A percentile compares a stretch with the other conserved stretches of the same genome.
Conservation (phyloP, 2,797 vertebrate genomes). For the Sibirionetta formosa region DNA sequence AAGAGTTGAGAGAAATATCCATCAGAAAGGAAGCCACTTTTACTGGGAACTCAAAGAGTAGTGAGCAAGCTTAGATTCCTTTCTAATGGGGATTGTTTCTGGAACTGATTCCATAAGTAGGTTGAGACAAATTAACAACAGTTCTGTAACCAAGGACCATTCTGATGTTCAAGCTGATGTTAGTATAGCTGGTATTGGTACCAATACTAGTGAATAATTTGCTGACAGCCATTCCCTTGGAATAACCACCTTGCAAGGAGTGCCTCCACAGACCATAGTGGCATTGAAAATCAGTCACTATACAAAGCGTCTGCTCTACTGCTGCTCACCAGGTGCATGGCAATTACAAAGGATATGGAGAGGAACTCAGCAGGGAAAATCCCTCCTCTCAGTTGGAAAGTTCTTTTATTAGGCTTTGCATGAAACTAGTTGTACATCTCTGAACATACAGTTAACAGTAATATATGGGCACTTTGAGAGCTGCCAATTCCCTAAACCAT, state of each 20-base stretch:
- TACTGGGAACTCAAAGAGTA: not conserved
- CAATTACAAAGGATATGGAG: not conserved
- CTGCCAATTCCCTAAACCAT: not conserved
- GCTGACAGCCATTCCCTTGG: not conserved
- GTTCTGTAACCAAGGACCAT: not conserved
- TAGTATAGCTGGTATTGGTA: not conserved
- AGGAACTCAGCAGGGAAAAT: not conserved
- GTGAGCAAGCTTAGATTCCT: not conserved
- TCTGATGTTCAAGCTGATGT: not conserved
- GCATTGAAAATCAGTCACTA: not conserved
- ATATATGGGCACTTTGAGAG: not conserved
- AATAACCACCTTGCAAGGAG: not conserved
- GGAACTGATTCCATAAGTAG: not conserved
- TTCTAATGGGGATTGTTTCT: fast-evolving
- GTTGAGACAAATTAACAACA: not conserved
- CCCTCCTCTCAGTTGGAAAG: not conserved
- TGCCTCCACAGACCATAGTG: not conserved
- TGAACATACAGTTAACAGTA: not conserved
- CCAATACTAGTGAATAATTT: not conserved
- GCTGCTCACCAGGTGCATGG: not conserved
- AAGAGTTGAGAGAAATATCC: not conserved
- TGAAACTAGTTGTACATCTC: not conserved
- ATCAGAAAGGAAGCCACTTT: not conserved
- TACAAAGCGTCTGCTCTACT: not conserved
- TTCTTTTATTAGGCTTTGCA: not conserved